Percentiles rank a stretch among this genome's conserved stretches.
Evolutionary conservation across 2,113 vertebrate species (phyloP).

Genomic region (Perognathus longimembris): DNA sequence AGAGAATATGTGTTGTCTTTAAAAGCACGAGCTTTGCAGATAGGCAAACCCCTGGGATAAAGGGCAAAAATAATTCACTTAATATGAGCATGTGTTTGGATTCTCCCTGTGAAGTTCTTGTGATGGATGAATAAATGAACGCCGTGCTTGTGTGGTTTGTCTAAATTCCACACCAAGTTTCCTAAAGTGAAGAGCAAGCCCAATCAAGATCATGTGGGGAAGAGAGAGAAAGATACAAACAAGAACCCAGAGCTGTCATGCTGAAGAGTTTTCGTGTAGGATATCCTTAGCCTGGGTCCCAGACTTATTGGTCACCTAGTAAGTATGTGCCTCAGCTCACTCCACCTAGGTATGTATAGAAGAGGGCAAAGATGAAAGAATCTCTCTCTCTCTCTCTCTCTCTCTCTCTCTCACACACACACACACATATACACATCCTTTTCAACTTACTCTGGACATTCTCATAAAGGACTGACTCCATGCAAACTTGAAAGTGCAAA

Average conservation of each 20-base stretch:
- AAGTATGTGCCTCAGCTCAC: not conserved
- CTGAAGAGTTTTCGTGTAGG: accelerated
- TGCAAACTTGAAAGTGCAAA: constrained; percentile 58
- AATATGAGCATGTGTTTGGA: not conserved
- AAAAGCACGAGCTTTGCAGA: not conserved
- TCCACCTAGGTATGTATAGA: not conserved
- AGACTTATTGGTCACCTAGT: not conserved
- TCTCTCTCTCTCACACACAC: not conserved
- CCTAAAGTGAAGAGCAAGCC: not conserved
- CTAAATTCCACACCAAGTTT: not conserved
- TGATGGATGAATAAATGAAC: not conserved
- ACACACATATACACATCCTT: not conserved
- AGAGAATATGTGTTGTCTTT: not conserved
- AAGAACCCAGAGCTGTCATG: not conserved
- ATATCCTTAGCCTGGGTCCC: not conserved
- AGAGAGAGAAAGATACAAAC: not conserved
- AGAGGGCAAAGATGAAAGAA: not conserved
- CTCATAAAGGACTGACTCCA: constrained; percentile 20
- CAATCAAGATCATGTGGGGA: accelerated
- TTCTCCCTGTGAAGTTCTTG: not conserved
- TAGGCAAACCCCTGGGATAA: not conserved
- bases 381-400: not conserved
- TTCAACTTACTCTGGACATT: not conserved
- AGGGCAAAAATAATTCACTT: not conserved
- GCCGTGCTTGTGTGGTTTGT: not conserved